These are phyloP conservation scores for Larimichthys polyactis DNA, from an alignment of 2,113 vertebrate genomes.

Conservation along the genomic window DNA sequence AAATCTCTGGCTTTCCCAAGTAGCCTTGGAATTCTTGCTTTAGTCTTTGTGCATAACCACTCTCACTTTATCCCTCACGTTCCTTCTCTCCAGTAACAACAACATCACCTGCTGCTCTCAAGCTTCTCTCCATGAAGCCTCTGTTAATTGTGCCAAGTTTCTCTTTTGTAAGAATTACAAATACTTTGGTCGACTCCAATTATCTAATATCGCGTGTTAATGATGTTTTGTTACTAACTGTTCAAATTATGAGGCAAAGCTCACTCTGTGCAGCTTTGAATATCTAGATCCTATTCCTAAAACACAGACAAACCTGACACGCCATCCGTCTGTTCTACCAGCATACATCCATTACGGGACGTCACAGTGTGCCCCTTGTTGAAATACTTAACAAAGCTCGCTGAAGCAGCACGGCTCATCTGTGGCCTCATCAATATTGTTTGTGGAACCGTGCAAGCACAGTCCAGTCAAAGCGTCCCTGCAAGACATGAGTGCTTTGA, in stretches of 20 bases:
- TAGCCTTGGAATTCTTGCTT: constrained; percentile 1
- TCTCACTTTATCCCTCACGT: constrained; percentile 24
- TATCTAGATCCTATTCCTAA: not conserved
- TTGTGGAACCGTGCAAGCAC: constrained; percentile 29
- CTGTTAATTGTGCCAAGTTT: constrained; percentile 23
- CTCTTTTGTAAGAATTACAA: constrained; percentile 5
- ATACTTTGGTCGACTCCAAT: constrained; percentile 37
- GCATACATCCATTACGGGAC: not conserved
- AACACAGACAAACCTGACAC: constrained; percentile 18
- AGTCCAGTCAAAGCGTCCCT: constrained; percentile 47
- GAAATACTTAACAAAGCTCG: constrained; percentile 25
- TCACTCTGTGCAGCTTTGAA: constrained; percentile 4
- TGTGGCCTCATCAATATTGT: constrained; percentile 51
- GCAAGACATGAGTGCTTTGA: constrained; percentile 57
- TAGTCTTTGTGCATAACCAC: constrained; percentile 18
- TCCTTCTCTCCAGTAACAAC: constrained; percentile 11
- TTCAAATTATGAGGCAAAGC: not conserved
- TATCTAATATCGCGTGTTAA: constrained; percentile 12
- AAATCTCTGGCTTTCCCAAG: constrained; percentile 15
- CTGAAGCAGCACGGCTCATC: constrained; percentile 19
- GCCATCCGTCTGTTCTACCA: not conserved
- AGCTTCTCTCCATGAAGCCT: constrained; percentile 8
- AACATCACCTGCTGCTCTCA: constrained; percentile 40
- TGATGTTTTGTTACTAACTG: constrained; percentile 4
- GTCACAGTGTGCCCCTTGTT: constrained; percentile 35